These are phyloP conservation scores for Drosophila prostipennis DNA, from an alignment of 2,888 invertebrate genomes.

Conservation along the genomic window DNA sequence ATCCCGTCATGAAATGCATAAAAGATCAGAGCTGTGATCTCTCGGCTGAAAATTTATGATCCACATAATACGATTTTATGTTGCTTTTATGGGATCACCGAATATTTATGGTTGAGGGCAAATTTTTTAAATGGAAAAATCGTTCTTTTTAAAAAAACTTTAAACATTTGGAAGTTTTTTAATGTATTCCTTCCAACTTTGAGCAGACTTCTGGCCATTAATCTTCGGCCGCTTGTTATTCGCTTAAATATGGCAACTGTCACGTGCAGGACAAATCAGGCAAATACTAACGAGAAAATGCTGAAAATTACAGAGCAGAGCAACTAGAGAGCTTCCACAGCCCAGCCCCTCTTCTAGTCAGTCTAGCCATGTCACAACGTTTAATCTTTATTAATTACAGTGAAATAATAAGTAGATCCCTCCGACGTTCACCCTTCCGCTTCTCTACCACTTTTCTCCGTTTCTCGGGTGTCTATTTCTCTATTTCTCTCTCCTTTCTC, in stretches of 20 bases:
- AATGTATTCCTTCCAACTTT: conserved; percentile 12
- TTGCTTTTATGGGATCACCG: conserved; percentile 30
- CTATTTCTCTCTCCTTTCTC: conserved; percentile 29
- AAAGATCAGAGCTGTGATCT: conserved; percentile 36
- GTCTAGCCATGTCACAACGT: conserved; percentile 74
- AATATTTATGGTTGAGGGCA: conserved; percentile 32
- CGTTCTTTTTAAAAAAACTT: conserved; percentile 5
- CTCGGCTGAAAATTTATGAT: conserved; percentile 29
- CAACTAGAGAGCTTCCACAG: conserved; percentile 51
- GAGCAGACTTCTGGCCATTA: conserved; percentile 48
- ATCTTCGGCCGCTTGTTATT: conserved; percentile 62
- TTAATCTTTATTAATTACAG: conserved; percentile 83
- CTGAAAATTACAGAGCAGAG: conserved; percentile 60
- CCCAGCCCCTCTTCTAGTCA: conserved; percentile 9
- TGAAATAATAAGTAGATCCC: conserved; percentile 74
- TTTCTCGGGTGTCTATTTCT: conserved; percentile 13
- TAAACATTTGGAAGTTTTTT: not conserved
- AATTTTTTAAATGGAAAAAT: conserved; percentile 16
- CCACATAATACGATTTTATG: conserved; percentile 54
- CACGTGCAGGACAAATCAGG: conserved; percentile 66
- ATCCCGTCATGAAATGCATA: conserved; percentile 19
- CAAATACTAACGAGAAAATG: conserved; percentile 24
- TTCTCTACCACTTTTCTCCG: not conserved
- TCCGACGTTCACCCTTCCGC: conserved; percentile 23
- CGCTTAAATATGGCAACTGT: conserved; percentile 74